Conservation (phyloP, 2,113 vertebrate genomes). For the Paralichthys olivaceus region DNA sequence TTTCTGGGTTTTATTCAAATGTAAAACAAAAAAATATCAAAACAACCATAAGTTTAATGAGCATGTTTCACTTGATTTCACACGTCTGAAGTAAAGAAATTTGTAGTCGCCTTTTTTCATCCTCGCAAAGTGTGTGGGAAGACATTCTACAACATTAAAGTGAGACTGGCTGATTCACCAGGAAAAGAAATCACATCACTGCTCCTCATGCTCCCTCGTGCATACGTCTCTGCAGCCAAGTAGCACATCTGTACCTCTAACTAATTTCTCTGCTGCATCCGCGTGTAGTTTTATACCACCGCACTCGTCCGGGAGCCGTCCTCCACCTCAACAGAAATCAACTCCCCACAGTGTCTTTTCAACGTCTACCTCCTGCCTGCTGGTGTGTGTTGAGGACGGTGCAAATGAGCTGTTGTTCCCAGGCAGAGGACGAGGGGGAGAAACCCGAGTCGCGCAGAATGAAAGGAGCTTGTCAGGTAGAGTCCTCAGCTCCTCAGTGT, state of each 20-base stretch:
- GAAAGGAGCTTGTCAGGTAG: constrained; percentile 84
- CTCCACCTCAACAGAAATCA: constrained; percentile 24
- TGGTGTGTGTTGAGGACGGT: constrained; percentile 59
- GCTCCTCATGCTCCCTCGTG: constrained; percentile 19
- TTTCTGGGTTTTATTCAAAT: background rate
- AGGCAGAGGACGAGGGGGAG: constrained; percentile 59
- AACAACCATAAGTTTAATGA: background rate
- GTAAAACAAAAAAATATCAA: background rate
- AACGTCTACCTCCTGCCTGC: constrained; percentile 48
- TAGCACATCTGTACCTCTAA: constrained; percentile 25
- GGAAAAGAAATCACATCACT: constrained; percentile 49
- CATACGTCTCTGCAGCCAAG: background rate
- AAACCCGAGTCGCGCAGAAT: constrained; percentile 82
- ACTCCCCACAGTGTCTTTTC: constrained; percentile 47
- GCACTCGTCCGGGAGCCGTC: constrained; percentile 23
- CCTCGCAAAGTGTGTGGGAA: too few species aligned
- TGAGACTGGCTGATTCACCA: too few species aligned
- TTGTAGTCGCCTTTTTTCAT: too few species aligned
- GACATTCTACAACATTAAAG: too few species aligned
- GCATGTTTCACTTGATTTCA: too few species aligned
- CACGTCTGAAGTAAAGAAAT: background rate
- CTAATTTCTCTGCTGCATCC: constrained; percentile 38
- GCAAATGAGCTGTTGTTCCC: constrained; percentile 80
- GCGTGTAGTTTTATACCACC: constrained; percentile 16
- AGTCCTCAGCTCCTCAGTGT: constrained; percentile 71